Conservation (phyloP, 1,140 invertebrate species). For the Ridgeia piscesae region DNA sequence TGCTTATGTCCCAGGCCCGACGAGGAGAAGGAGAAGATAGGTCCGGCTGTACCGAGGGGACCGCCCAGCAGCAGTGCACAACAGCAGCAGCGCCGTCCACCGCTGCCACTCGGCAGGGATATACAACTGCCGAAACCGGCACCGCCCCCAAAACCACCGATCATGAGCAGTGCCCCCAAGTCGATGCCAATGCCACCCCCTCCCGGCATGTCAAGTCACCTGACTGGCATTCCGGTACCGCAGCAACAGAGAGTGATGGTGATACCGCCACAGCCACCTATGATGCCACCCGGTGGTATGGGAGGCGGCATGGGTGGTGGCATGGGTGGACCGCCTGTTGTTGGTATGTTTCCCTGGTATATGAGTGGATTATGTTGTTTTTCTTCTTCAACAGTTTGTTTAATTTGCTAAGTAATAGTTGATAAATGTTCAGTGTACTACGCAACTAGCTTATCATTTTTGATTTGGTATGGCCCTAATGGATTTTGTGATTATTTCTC, state of each 20-base stretch:
- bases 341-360: background rate
- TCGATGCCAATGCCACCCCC: background rate
- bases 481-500: background rate
- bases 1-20: slow-evolving; percentile 65
- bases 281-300: slow-evolving; percentile 29
- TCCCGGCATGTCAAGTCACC: slow-evolving; percentile 23
- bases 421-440: background rate
- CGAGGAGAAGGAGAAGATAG: slow-evolving; percentile 82
- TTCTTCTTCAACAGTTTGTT: too few relatives aligned
- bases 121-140: slow-evolving; percentile 37
- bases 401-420: background rate
- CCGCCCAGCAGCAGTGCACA: slow-evolving; percentile 2
- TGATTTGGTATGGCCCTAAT: background rate
- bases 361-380: background rate
- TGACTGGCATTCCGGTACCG: slow-evolving; percentile 36
- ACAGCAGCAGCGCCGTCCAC: slow-evolving; percentile 28
- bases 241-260: slow-evolving; percentile 33
- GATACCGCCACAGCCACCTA: slow-evolving; percentile 29
- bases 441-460: background rate
- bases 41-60: slow-evolving; percentile 52
- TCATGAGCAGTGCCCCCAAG: background rate
- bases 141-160: slow-evolving; percentile 32
- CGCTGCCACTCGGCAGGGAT: slow-evolving; percentile 22
- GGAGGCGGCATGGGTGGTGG: background rate
- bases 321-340: background rate